Conservation (phyloP, 2,113 vertebrate species). For the Desmodus rotundus region DNA sequence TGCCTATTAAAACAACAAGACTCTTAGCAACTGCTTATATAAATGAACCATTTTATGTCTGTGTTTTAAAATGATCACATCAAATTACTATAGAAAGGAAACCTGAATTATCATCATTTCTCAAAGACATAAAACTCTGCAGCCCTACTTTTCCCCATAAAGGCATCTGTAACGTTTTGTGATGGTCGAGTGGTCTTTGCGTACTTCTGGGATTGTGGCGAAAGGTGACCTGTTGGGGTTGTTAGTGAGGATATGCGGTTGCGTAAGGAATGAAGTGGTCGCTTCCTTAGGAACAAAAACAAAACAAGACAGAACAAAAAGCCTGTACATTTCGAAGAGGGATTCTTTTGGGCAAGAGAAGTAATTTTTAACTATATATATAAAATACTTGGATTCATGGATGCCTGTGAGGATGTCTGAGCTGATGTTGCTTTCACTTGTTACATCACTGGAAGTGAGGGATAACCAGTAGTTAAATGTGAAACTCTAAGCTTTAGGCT, state of each 20-base stretch:
- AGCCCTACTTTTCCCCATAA: not conserved
- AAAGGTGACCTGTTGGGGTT: not conserved
- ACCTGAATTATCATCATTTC: not conserved
- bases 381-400: not conserved
- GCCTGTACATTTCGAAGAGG: not conserved
- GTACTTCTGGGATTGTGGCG: not conserved
- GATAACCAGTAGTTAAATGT: not conserved
- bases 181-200: not conserved
- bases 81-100: conserved; percentile 42
- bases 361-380: not conserved
- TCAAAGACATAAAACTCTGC: conserved; percentile 16
- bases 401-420: not conserved
- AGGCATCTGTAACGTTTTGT: not conserved
- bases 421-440: not conserved
- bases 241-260: not conserved
- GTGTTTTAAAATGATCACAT: conserved; percentile 36
- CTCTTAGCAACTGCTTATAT: conserved; percentile 47
- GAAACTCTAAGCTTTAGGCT: not conserved
- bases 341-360: not conserved
- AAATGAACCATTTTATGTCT: conserved; percentile 58
- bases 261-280: not conserved
- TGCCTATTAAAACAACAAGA: conserved; percentile 27
- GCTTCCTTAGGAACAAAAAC: not conserved
- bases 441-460: not conserved
- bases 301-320: not conserved